Evolutionary conservation across 64 coral and sea anemone species (phyloP).

Genomic region (Actinia tenebrosa): DNA sequence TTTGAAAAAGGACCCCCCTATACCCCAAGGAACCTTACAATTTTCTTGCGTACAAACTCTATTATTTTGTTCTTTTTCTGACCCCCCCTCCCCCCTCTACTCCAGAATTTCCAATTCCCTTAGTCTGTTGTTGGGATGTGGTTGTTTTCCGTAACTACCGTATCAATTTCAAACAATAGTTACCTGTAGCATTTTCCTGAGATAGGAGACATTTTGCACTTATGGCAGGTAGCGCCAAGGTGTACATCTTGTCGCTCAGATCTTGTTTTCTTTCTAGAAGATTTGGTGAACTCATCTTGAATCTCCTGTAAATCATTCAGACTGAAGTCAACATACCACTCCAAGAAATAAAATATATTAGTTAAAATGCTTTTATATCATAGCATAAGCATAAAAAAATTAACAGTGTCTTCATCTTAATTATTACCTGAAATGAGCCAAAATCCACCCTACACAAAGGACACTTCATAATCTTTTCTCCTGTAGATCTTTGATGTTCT

Average conservation of each 20-base stretch:
- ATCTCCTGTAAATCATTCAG: conserved; percentile 41
- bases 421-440: conserved; percentile 88
- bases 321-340: not conserved
- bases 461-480: conserved; percentile 92
- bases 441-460: conserved; percentile 97
- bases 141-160: too few relatives aligned
- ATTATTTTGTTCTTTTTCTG: too few relatives aligned
- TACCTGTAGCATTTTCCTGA: conserved; percentile 96
- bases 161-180: too few relatives aligned
- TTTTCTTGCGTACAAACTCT: too few relatives aligned
- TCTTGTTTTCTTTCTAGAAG: conserved; percentile 78
- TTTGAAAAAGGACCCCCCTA: too few relatives aligned
- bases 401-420: not conserved
- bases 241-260: conserved; percentile 93
- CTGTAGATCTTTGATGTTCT: conserved; percentile 91
- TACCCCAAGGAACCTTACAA: too few relatives aligned
- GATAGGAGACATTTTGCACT: conserved; percentile 77
- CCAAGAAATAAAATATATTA: too few relatives aligned
- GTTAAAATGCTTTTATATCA: too few relatives aligned
- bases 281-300: conserved; percentile 80
- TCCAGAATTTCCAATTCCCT: too few relatives aligned
- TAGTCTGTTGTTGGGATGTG: too few relatives aligned
- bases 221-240: conserved; percentile 73
- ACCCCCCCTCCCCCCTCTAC: too few relatives aligned
- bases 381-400: too few relatives aligned